These are phyloP conservation scores for Euwallacea similis DNA, from an alignment of 1,140 invertebrate species.

Conservation along the genomic window DNA sequence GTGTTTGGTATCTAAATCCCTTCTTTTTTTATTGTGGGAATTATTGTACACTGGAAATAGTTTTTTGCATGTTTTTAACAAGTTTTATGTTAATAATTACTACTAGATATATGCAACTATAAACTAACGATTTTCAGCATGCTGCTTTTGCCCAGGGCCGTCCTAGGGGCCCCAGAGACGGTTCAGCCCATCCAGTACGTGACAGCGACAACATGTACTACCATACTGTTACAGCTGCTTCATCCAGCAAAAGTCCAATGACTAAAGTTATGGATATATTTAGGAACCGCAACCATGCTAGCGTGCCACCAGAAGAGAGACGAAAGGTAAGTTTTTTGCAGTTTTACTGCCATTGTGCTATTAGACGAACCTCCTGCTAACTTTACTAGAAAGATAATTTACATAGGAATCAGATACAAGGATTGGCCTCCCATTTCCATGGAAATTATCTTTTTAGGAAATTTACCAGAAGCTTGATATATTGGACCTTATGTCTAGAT, in stretches of 20 bases:
- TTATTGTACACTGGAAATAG: neutral
- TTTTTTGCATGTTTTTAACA: neutral
- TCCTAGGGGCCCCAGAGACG: constrained; percentile 59
- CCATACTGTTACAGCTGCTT: constrained; percentile 66
- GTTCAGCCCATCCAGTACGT: constrained; percentile 64
- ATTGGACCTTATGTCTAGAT: too few species aligned
- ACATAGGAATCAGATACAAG: too few species aligned
- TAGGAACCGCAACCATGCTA: constrained; percentile 75
- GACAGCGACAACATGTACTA: constrained; percentile 69
- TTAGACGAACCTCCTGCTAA: too few species aligned
- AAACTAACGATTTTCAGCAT: constrained; percentile 49
- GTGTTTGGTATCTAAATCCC: neutral
- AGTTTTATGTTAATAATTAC: neutral
- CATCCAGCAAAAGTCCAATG: constrained; percentile 67
- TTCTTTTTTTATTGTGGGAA: neutral
- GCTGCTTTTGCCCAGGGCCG: constrained; percentile 52
- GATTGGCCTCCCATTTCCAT: too few species aligned
- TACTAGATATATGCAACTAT: neutral
- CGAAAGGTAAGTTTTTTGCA: constrained; percentile 65
- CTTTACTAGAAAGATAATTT: too few species aligned
- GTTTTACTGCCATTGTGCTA: too few species aligned
- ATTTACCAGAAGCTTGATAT: too few species aligned
- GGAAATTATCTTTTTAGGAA: too few species aligned
- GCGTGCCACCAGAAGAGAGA: constrained; percentile 70
- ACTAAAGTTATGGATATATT: constrained; percentile 90